Evolutionary conservation across 2,888 invertebrate species (phyloP).

Genomic region (Deilephila elpenor): DNA sequence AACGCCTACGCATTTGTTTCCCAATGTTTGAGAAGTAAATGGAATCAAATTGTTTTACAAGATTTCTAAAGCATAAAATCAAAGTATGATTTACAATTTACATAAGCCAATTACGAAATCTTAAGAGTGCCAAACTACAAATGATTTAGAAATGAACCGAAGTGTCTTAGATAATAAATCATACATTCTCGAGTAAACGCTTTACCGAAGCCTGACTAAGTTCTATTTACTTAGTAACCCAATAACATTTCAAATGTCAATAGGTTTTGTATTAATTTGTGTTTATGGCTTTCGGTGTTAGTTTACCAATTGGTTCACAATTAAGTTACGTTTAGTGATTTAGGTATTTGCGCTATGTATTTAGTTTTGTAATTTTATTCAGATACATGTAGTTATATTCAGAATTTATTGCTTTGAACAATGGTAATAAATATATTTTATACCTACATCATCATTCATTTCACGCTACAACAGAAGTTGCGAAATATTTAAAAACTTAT

Average conservation of each 20-base stretch:
- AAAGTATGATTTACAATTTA: neutral
- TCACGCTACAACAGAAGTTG: no score
- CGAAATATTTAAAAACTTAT: no score
- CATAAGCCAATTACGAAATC: neutral
- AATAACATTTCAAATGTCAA: neutral
- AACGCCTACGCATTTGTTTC: no score
- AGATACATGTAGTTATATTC: no score
- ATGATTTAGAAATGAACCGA: slow-evolving; percentile 11
- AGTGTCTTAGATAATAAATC: slow-evolving; percentile 18
- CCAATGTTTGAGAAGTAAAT: no score
- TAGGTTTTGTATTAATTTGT: slow-evolving; percentile 14
- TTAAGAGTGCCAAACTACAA: neutral
- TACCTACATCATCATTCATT: no score
- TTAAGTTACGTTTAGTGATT: neutral
- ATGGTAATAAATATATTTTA: no score
- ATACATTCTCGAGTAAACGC: slow-evolving; percentile 7
- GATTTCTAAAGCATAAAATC: no score
- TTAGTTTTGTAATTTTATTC: neutral
- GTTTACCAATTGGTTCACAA: neutral
- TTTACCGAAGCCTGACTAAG: slow-evolving; percentile 8
- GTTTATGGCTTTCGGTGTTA: neutral
- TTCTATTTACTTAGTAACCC: slow-evolving; percentile 12
- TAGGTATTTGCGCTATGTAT: neutral
- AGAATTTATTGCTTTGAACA: no score
- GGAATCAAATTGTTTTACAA: no score